These are phyloP conservation scores for Idris sp. DNA, from an alignment of 1,140 invertebrate genomes.

Conservation along the genomic window DNA sequence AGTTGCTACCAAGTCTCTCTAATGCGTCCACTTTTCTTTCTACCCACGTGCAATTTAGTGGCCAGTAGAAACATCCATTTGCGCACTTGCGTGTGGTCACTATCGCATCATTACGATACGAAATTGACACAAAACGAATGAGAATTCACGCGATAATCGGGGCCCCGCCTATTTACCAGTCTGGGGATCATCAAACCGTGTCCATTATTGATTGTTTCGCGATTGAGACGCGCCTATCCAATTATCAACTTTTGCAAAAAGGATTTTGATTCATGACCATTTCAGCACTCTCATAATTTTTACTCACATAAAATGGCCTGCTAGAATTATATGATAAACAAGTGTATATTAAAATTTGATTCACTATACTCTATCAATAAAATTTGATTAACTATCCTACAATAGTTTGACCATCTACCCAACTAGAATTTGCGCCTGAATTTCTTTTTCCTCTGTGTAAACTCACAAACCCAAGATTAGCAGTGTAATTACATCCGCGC, in stretches of 20 bases:
- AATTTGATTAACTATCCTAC: too few species aligned
- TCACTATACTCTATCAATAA: too few species aligned
- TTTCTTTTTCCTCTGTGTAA: slow-evolving; percentile 2
- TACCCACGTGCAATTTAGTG: slow-evolving; percentile 33
- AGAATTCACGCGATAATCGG: slow-evolving; percentile 44
- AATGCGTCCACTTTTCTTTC: slow-evolving; percentile 37
- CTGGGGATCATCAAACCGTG: slow-evolving; percentile 34
- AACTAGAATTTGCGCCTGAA: too few species aligned
- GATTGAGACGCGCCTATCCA: slow-evolving; percentile 58
- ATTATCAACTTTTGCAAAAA: slow-evolving; percentile 60
- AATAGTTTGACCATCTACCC: too few species aligned
- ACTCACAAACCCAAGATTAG: slow-evolving; percentile 18
- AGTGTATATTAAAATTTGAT: too few species aligned
- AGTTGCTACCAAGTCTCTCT: slow-evolving; percentile 13
- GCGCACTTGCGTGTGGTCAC: slow-evolving; percentile 38
- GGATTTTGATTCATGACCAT: slow-evolving; percentile 66
- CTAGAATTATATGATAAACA: slow-evolving; percentile 66
- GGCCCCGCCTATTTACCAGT: slow-evolving; percentile 25
- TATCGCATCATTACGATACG: slow-evolving; percentile 52
- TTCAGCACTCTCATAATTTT: too few species aligned
- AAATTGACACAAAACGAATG: slow-evolving; percentile 53
- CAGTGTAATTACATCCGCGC: slow-evolving; percentile 27
- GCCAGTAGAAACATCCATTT: slow-evolving; percentile 24
- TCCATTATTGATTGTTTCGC: slow-evolving; percentile 57
- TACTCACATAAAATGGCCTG: too few species aligned